Evolutionary conservation across 2,797 vertebrate species (phyloP).

Genomic region (Aldrovandia affinis): DNA sequence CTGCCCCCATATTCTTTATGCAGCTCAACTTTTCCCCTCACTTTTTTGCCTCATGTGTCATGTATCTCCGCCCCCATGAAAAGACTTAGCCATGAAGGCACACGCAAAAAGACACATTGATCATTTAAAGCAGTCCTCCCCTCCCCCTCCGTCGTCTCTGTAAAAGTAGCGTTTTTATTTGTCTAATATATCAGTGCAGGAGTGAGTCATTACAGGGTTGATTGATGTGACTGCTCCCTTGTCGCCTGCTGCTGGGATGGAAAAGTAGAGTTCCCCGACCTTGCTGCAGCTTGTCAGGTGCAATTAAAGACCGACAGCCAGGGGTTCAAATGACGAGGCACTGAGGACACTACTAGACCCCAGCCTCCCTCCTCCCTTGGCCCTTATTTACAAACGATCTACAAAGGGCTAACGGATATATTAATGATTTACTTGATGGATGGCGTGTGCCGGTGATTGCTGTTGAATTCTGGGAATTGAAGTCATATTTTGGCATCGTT

Average conservation of each 20-base stretch:
- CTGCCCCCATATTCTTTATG: background rate
- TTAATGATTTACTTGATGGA: slow-evolving; percentile 5
- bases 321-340: slow-evolving; percentile 45
- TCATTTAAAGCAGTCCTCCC: slow-evolving; percentile 33
- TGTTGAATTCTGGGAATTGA: slow-evolving; percentile 15
- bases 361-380: background rate
- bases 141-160: slow-evolving; percentile 6
- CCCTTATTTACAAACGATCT: slow-evolving; percentile 2
- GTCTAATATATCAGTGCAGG: slow-evolving; percentile 47
- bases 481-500: slow-evolving; percentile 1
- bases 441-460: slow-evolving; percentile 11
- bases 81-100: slow-evolving; percentile 30
- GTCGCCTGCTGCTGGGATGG: slow-evolving; percentile 45
- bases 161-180: slow-evolving; percentile 26
- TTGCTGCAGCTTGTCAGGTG: slow-evolving; percentile 46
- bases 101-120: slow-evolving; percentile 25
- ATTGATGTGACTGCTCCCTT: slow-evolving; percentile 45
- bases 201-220: slow-evolving; percentile 51
- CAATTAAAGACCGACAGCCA: slow-evolving; percentile 37
- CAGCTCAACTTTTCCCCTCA: background rate
- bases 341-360: background rate
- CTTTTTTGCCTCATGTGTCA: background rate
- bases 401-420: background rate
- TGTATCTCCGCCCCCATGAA: slow-evolving; percentile 25
- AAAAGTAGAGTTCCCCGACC: slow-evolving; percentile 46